These are phyloP conservation scores for Platorchestia sp. DNA, from an alignment of 1,140 invertebrate genomes.

Conservation along the genomic window DNA sequence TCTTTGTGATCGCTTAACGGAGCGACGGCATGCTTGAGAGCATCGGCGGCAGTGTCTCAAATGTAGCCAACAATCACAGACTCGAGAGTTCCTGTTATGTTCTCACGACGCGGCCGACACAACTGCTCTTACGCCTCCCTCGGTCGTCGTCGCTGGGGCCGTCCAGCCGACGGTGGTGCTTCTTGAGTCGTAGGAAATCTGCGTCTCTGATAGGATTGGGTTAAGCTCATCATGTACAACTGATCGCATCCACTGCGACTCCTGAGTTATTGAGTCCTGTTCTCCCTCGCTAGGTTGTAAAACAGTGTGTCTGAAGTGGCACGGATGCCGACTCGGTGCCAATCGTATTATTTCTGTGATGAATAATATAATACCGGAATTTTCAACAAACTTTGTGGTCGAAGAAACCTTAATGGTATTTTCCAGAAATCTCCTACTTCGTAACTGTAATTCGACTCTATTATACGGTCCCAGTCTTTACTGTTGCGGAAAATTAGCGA, in stretches of 20 bases:
- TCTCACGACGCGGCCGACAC: conserved; percentile 22
- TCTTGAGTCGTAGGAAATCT: not conserved
- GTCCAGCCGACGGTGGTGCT: not conserved
- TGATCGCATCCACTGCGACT: not conserved
- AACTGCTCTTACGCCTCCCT: not conserved
- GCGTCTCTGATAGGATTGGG: not conserved
- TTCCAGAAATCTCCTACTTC: not conserved
- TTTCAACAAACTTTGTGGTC: not conserved
- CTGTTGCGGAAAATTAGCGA: not conserved
- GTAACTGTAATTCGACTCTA: not conserved
- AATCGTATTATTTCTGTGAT: not conserved
- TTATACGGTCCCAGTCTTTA: not conserved
- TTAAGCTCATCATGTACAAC: not conserved
- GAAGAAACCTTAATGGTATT: not conserved
- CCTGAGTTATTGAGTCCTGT: not conserved
- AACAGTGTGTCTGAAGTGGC: not conserved
- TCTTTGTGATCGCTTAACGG: not conserved
- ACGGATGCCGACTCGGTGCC: not conserved
- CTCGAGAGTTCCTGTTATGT: conserved; percentile 11
- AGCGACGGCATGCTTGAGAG: conserved; percentile 24
- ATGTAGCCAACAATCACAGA: not conserved
- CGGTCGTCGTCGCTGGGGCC: not conserved
- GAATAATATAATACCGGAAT: not conserved
- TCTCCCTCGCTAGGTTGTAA: not conserved
- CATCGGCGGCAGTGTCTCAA: not conserved